Base-by-base conservation (phyloP, 2,888 invertebrate species). In the Andrena flavipes region DNA sequence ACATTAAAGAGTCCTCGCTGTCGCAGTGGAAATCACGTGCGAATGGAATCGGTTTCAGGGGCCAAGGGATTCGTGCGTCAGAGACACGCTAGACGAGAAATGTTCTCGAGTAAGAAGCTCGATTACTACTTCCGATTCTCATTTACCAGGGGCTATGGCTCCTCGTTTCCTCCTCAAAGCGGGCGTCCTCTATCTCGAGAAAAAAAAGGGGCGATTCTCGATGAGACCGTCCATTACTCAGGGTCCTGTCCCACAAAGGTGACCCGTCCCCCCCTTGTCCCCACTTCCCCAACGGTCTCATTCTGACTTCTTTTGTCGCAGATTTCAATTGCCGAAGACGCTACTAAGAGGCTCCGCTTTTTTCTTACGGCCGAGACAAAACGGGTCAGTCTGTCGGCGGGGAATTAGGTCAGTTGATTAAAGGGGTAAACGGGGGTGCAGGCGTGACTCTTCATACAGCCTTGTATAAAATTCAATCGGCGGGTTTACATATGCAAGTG, bases 271-370 rank as follows among this genome's bases (percentile, higher is more conserved):
- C 20, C 29, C 23, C 23, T 56, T 26, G 59, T 23, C 30, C 23
- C 64, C 51, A 56, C 69, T 63, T 33, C 69, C 51, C 76, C 35
- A 2, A 67, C 73, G 35, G 51, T 76, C 75, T 82, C 80, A 72
- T 80, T 84, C 79, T 81, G 68, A 51, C 81, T 74, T 26, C 88
- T 82, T 87, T 87, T 87, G 85, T 88, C 69, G 75, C 20, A 56
- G 72, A 84, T 88, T 86, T 88, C 88, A 88, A 88, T 88, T 85
- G 88, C 86, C 80, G 79, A 42, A 84, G 80, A 49, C 80, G 67
- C 71, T 83, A 71, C 23, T 72, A 49, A 71, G 85, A 63, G 75
- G 73, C 63, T 70, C 72, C 42, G 5, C 49, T 54, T 71, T 67
- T 56, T 71, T 65, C 75, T 69, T 73, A 54, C 73, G 65, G 49